Evolutionary conservation across 2,797 vertebrate genomes (phyloP), one percentile per base, ranked within the genome.

Genomic region (Paramormyrops hopkinsi): DNA sequence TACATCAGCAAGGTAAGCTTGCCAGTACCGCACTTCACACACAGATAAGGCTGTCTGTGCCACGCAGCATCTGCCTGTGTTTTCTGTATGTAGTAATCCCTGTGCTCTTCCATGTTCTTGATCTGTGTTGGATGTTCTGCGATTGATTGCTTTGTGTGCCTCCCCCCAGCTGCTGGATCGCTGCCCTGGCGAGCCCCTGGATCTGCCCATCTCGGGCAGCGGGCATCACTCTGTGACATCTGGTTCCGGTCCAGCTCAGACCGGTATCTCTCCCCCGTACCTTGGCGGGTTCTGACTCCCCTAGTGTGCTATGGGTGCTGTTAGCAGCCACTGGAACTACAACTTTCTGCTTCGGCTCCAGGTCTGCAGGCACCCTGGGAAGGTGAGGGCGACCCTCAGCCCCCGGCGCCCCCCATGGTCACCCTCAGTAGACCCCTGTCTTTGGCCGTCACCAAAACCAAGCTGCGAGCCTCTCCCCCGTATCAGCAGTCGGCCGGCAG

Each of bases 131-230:
- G 33, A 41, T 41, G 33, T 5, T 79, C 73, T 44, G 8, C 14
- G 51, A 51, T 1, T 59, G 51, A 46, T 83, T 25, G n/a, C 59
- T 25, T 54, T 54, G 44, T 41, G 25, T 89, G 2, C 33, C 19
- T 17, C 19, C 62, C 62, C 62, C 33, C 33, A 89, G 89, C 62
- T 89, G 14, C 84, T 89, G 89, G 83, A 89, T 85, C 89, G 89
- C 37, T 76, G 83, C 65, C 89, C 89, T 41, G 89, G 89, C 0
- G 62, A 89, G 1, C 89, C 89, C 56, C 59, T 87, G 33, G 89
- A 89, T 3, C 9, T 59, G 12, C 62, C 84, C 11, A 1, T 37
- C 44, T 22, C 29, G 4, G 19, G 50, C 25, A n/a, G 9, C 17
- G 17, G 29, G 19, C 59, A 44, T 33, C 54, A 6, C 1, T 22